These are phyloP conservation scores for Naso thynnoides DNA, from an alignment of 2,797 vertebrate species.

Conservation along the genomic window DNA sequence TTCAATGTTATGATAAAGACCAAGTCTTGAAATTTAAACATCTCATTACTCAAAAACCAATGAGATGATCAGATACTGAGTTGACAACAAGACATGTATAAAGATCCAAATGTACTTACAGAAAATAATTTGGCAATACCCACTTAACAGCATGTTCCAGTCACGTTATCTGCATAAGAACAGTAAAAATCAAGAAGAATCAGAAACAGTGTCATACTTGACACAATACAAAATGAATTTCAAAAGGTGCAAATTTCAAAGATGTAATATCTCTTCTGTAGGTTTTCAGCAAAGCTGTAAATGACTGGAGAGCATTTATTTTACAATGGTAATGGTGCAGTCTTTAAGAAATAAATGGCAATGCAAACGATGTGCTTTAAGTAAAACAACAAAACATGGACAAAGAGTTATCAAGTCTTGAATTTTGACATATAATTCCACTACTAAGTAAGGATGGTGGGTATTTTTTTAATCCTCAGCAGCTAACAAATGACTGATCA, in stretches of 20 bases:
- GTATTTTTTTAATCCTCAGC: not conserved
- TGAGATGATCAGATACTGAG: not conserved
- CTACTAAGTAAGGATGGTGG: not conserved
- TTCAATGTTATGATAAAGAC: not conserved
- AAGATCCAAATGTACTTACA: slow-evolving; percentile 83
- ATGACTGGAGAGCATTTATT: not conserved
- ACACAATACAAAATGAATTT: not conserved
- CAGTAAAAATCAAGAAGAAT: not conserved
- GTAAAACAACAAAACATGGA: not conserved
- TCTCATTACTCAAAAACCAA: not conserved
- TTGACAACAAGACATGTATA: not conserved
- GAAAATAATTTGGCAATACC: slow-evolving; percentile 82
- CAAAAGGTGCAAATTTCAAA: not conserved
- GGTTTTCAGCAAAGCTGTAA: not conserved
- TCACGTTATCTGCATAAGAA: slow-evolving; percentile 77
- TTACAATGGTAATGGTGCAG: not conserved
- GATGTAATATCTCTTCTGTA: no score
- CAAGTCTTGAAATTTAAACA: not conserved
- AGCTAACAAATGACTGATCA: not conserved
- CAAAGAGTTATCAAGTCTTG: not conserved
- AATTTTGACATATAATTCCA: not conserved
- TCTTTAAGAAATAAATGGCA: not conserved
- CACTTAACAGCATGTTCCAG: slow-evolving; percentile 85
- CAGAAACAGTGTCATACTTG: not conserved
- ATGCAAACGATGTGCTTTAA: not conserved